phyloP scores from a whole-genome alignment of 2,113 vertebrate genomes.

The Piprites chloris region DNA sequence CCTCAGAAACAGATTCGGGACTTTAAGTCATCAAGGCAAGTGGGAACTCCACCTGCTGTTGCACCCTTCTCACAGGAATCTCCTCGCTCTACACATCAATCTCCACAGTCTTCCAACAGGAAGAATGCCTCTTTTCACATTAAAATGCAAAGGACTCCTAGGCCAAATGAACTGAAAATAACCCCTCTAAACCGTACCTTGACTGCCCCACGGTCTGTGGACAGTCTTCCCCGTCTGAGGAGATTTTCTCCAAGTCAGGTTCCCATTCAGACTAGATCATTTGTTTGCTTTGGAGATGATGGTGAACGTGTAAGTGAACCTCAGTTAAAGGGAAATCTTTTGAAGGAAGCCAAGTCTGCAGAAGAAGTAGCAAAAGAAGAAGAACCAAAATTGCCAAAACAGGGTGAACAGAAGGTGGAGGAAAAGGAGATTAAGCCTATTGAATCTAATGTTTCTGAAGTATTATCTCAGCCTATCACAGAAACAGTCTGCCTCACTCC shows the following conservation, averaged over 20 bases:
- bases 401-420: slow-evolving; percentile 17
- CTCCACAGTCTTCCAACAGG: slow-evolving; percentile 85
- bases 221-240: slow-evolving; percentile 90
- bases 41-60: slow-evolving; percentile 76
- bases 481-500: slow-evolving; percentile 85
- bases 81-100: slow-evolving; percentile 81
- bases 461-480: slow-evolving; percentile 83
- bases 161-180: slow-evolving; percentile 93
- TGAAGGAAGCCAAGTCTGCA: slow-evolving; percentile 60
- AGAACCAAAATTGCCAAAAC: slow-evolving; percentile 29
- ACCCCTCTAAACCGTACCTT: slow-evolving; percentile 89
- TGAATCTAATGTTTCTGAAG: slow-evolving; percentile 83
- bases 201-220: slow-evolving; percentile 90
- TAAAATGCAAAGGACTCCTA: slow-evolving; percentile 85
- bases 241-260: slow-evolving; percentile 92
- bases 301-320: slow-evolving; percentile 46
- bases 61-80: slow-evolving; percentile 78
- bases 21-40: slow-evolving; percentile 78
- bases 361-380: slow-evolving; percentile 68
- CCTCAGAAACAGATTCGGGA: slow-evolving; percentile 84
- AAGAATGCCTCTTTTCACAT: slow-evolving; percentile 87
- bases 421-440: slow-evolving; percentile 74
- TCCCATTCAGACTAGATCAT: slow-evolving; percentile 82
- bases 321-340: slow-evolving; percentile 56
- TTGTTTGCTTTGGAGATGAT: slow-evolving; percentile 89